These are phyloP conservation scores for Otis tarda DNA, from an alignment of 2,113 vertebrate genomes.

Conservation along the genomic window DNA sequence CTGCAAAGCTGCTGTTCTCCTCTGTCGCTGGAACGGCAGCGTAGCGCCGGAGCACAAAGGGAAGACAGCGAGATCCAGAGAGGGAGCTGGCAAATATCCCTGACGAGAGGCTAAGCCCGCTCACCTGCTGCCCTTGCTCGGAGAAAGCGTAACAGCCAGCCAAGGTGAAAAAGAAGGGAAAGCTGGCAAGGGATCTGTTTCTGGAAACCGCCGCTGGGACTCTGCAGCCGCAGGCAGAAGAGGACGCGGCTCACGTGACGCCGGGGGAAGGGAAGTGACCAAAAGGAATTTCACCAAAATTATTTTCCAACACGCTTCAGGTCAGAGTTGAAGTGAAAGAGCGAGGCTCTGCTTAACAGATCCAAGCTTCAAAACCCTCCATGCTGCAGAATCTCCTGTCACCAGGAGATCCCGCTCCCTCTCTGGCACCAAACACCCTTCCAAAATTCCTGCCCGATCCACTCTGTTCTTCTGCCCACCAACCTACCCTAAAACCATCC, in stretches of 20 bases:
- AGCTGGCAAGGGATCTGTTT: neutral
- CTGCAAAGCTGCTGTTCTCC: neutral
- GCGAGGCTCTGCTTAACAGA: neutral
- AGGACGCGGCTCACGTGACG: neutral
- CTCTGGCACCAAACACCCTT: neutral
- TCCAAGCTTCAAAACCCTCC: neutral
- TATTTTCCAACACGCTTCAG: neutral
- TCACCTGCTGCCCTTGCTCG: neutral
- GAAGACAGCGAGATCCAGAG: neutral
- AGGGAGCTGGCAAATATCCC: neutral
- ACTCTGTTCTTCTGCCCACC: neutral
- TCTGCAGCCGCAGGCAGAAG: neutral
- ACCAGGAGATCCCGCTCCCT: neutral
- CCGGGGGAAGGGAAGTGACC: neutral
- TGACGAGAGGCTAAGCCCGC: neutral
- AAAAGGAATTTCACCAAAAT: neutral
- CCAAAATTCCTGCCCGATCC: neutral
- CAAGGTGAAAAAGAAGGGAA: neutral
- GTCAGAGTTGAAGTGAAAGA: neutral
- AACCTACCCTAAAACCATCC: neutral
- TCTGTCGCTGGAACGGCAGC: neutral
- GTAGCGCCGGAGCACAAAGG: neutral
- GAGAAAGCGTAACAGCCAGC: neutral
- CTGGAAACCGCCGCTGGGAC: neutral
- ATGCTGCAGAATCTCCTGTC: no score